Evolutionary conservation across 2,888 invertebrate genomes (phyloP).

Genomic region (Bedellia somnulentella): DNA sequence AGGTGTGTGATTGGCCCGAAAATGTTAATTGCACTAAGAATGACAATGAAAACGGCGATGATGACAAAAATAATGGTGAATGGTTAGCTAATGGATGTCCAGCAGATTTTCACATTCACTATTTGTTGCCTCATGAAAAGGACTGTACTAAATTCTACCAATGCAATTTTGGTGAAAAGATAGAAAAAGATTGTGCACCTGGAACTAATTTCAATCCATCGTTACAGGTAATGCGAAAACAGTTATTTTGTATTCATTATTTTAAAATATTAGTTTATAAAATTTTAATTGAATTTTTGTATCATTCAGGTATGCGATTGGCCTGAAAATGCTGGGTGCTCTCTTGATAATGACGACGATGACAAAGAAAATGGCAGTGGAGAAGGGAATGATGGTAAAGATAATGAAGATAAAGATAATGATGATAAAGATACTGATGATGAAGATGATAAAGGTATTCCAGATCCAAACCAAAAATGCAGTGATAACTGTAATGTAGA

Average conservation of each 20-base stretch:
- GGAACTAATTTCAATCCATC: slow-evolving; percentile 10
- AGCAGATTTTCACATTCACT: slow-evolving; percentile 9
- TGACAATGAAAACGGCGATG: background rate
- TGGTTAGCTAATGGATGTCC: slow-evolving; percentile 10
- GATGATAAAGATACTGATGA: background rate
- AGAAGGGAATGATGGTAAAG: slow-evolving; percentile 3
- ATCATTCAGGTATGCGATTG: slow-evolving; percentile 17
- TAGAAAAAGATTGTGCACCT: slow-evolving; percentile 6
- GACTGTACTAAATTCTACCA: slow-evolving; percentile 12
- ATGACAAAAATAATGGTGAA: background rate
- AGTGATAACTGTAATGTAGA: slow-evolving; percentile 23
- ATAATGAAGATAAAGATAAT: slow-evolving; percentile 10
- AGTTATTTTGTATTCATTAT: too few species aligned
- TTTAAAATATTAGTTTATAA: background rate
- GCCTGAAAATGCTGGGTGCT: slow-evolving; percentile 15
- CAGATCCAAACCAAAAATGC: too few species aligned
- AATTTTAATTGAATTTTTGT: too few species aligned
- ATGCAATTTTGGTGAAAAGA: slow-evolving; percentile 10
- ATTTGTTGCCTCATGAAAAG: slow-evolving; percentile 10
- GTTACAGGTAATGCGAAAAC: slow-evolving; percentile 8
- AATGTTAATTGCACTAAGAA: background rate
- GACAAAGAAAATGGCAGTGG: slow-evolving; percentile 1
- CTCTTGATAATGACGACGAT: background rate
- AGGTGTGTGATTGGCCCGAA: slow-evolving; percentile 11
- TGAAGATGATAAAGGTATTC: background rate